These are phyloP conservation scores for Chrysotoxum bicinctum DNA, from an alignment of 2,888 invertebrate species.

Conservation along the genomic window DNA sequence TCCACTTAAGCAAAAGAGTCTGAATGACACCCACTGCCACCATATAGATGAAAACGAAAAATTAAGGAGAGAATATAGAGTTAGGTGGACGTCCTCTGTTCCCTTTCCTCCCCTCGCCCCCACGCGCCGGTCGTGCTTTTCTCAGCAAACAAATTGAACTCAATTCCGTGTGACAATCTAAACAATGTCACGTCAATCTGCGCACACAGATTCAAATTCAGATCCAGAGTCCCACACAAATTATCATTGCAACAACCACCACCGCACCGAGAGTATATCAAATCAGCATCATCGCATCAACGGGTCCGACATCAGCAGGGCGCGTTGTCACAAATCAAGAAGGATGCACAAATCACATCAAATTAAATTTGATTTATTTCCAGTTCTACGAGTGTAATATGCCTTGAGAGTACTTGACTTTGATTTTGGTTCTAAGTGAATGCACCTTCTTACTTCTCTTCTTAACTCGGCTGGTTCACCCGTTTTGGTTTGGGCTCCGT, in stretches of 20 bases:
- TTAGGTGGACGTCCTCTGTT: not conserved
- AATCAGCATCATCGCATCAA: constrained; percentile 13
- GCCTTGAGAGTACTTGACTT: constrained; percentile 55
- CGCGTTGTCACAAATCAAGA: constrained; percentile 65
- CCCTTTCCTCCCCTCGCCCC: not conserved
- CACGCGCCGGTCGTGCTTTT: not conserved
- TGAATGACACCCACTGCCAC: constrained; percentile 52
- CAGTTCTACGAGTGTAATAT: not conserved
- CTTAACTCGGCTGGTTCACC: constrained; percentile 6
- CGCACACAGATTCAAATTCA: constrained; percentile 29
- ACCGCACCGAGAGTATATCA: not conserved
- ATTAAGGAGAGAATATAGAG: not conserved
- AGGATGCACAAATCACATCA: constrained; percentile 73
- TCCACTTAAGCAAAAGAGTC: constrained; percentile 13
- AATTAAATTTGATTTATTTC: constrained; percentile 71
- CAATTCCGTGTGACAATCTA: constrained; percentile 65
- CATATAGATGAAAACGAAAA: not conserved
- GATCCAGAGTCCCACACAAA: constrained; percentile 61
- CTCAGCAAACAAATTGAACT: constrained; percentile 57
- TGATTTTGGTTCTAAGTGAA: constrained; percentile 36
- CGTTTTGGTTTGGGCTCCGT: not conserved
- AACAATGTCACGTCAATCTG: constrained; percentile 72
- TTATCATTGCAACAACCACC: constrained; percentile 30
- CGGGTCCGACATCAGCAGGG: constrained; percentile 4
- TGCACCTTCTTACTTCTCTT: constrained; percentile 43